Conservation (phyloP, 2,888 invertebrate species). For the Gonocerus acuteangulatus region DNA sequence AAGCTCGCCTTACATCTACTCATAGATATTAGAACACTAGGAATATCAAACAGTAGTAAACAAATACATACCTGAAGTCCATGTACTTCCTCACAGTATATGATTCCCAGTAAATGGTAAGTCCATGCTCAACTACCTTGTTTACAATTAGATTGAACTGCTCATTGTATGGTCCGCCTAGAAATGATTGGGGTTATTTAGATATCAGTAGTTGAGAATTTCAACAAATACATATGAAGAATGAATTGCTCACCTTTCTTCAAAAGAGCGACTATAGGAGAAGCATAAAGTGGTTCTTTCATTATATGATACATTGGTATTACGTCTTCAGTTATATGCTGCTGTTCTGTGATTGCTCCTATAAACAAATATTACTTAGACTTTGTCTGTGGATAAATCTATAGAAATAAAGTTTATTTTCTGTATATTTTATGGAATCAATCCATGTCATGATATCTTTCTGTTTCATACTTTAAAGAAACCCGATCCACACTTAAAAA, state of each 20-base stretch:
- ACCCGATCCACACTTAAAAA: too few species aligned
- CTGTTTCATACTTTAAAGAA: too few species aligned
- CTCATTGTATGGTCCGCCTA: constrained; percentile 36
- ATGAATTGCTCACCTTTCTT: background rate
- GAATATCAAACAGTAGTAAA: too few species aligned
- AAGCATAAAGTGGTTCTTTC: background rate
- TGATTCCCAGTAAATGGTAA: constrained; percentile 58
- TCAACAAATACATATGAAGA: too few species aligned
- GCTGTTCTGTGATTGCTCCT: background rate
- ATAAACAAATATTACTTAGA: too few species aligned
- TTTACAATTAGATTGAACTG: constrained; percentile 50
- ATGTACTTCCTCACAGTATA: constrained; percentile 44
- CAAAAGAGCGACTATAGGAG: background rate
- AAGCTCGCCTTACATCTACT: too few species aligned
- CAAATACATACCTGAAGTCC: constrained; percentile 29
- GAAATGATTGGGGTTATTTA: background rate
- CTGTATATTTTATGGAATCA: too few species aligned
- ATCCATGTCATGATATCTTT: too few species aligned
- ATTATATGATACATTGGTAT: background rate
- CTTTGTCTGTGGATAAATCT: too few species aligned
- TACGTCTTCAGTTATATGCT: background rate
- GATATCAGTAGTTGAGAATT: too few species aligned
- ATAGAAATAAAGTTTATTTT: too few species aligned
- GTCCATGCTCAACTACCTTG: constrained; percentile 54
- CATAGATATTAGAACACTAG: too few species aligned